A percentile compares a stretch with the other conserved stretches of the same genome.
Conservation (phyloP, 2,113 vertebrate genomes). For the Suricata suricatta region DNA sequence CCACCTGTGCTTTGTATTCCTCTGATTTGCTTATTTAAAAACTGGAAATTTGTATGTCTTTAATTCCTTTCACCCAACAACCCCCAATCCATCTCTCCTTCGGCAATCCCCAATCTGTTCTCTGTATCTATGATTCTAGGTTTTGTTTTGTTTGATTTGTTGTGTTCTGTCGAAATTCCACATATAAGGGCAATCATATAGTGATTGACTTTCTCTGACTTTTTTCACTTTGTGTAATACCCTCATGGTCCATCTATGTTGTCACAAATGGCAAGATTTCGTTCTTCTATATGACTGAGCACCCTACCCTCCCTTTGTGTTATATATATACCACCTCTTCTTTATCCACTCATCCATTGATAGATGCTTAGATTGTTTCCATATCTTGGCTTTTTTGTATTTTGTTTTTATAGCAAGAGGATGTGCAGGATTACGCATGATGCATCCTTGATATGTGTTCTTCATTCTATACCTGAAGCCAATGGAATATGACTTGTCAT, state of each 20-base stretch:
- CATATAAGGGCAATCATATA: neutral
- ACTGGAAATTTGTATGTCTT: neutral
- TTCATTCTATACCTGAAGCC: neutral
- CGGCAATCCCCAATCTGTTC: no score
- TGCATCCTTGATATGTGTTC: neutral
- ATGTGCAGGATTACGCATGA: neutral
- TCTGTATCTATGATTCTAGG: neutral
- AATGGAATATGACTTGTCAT: neutral
- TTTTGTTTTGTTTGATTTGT: neutral
- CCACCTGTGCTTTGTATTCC: neutral
- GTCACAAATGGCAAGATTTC: neutral
- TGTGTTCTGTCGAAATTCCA: neutral
- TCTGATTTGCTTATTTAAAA: neutral
- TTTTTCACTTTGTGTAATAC: neutral
- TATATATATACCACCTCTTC: neutral
- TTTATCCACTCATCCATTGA: neutral
- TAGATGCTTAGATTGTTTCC: neutral
- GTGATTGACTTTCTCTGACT: neutral
- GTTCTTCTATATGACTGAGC: neutral
- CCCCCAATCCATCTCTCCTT: neutral
- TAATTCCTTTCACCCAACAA: neutral
- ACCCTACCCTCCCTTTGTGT: neutral
- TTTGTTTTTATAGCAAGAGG: neutral
- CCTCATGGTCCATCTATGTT: neutral
- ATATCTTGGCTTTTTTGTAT: neutral